Percentiles rank a stretch among this genome's conserved stretches.
These are phyloP conservation scores for Kuschelorhynchus macadamiae DNA, from an alignment of 2,888 invertebrate genomes.

Conservation along the genomic window DNA sequence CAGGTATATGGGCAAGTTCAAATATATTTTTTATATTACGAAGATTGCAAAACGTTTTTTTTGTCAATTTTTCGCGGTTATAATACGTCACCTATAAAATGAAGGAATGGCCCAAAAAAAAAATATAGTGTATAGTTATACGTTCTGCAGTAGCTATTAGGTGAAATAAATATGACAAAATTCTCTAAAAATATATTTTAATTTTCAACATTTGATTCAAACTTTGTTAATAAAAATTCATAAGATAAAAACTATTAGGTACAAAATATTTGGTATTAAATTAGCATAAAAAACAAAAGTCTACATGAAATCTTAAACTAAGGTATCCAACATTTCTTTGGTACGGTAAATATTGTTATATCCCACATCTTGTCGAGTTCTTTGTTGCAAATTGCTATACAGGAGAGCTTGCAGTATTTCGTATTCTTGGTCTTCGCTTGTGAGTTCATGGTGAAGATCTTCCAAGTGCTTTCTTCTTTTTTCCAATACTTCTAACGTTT, in stretches of 20 bases:
- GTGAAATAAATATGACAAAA: too few species aligned
- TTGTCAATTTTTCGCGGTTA: too few species aligned
- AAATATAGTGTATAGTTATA: too few species aligned
- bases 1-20: too few species aligned
- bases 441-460: slow-evolving; percentile 64
- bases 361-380: slow-evolving; percentile 33
- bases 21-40: too few species aligned
- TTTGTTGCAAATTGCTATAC: slow-evolving; percentile 59
- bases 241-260: slow-evolving; percentile 62
- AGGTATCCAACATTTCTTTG: slow-evolving; percentile 70
- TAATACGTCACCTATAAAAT: too few species aligned
- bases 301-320: slow-evolving; percentile 61
- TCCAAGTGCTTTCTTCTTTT: slow-evolving; percentile 62
- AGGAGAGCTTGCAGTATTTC: slow-evolving; percentile 67
- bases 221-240: slow-evolving; percentile 45
- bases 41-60: too few species aligned
- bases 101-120: too few species aligned
- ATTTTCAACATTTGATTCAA: slow-evolving; percentile 39
- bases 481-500: slow-evolving; percentile 64
- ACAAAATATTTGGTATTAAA: slow-evolving; percentile 69
- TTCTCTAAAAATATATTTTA: slow-evolving; percentile 22
- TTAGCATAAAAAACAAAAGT: slow-evolving; percentile 47
- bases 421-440: slow-evolving; percentile 66
- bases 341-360: slow-evolving; percentile 62
- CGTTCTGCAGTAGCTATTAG: too few species aligned